Conservation (phyloP, 2,113 vertebrate species). For the Phrynosoma platyrhinos region DNA sequence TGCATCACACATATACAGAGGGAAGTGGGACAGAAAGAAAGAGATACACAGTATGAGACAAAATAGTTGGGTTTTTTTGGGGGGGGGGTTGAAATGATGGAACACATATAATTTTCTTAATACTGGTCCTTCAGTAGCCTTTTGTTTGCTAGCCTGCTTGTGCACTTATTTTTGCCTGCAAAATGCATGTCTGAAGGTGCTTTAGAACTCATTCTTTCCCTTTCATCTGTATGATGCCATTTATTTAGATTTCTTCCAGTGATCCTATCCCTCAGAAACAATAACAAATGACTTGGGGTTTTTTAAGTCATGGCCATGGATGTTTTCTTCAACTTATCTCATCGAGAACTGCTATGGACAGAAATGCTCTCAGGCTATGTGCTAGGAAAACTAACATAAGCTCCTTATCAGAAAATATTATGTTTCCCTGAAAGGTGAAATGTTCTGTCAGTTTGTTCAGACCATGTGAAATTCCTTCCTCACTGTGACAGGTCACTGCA, state of each 20-base stretch:
- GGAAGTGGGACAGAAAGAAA: too few relatives aligned
- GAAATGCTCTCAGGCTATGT: constrained; percentile 83
- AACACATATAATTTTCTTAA: not conserved
- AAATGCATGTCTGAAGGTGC: too few relatives aligned
- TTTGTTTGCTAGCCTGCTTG: not conserved
- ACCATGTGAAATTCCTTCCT: constrained; percentile 81
- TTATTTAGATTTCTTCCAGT: not conserved
- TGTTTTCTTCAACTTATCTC: constrained; percentile 84
- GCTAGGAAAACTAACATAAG: constrained; percentile 86
- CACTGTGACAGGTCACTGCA: constrained; percentile 83
- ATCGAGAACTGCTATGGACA: constrained; percentile 80
- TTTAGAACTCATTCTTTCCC: too few relatives aligned
- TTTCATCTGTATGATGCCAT: too few relatives aligned
- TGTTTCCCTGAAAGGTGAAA: constrained; percentile 82
- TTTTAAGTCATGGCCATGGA: constrained; percentile 81
- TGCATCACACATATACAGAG: too few relatives aligned
- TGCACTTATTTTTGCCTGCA: too few relatives aligned
- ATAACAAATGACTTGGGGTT: constrained; percentile 42
- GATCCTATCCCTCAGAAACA: not conserved
- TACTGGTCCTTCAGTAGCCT: not conserved
- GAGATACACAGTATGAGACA: too few relatives aligned
- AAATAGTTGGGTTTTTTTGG: not conserved
- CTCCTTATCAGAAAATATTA: constrained; percentile 94
- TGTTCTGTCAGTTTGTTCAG: constrained; percentile 85
- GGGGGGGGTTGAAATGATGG: too few relatives aligned